These are phyloP conservation scores for Troides oblongomaculatus DNA, from an alignment of 2,888 invertebrate genomes.

Conservation along the genomic window DNA sequence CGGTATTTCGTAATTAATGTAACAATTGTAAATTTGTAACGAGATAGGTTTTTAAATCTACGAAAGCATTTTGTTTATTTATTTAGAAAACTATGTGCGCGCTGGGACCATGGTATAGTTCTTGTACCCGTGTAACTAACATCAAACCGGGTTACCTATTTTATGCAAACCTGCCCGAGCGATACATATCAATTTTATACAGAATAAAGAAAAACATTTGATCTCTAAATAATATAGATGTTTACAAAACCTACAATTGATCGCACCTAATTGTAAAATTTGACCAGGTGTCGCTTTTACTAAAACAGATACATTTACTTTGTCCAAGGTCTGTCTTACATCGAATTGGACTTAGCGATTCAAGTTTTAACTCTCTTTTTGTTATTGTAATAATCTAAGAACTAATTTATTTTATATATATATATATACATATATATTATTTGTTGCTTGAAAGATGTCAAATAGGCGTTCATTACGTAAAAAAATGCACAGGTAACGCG, in stretches of 20 bases:
- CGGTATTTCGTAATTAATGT: neutral
- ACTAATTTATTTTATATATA: constrained; percentile 30
- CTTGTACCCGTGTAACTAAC: constrained; percentile 19
- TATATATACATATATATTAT: constrained; percentile 22
- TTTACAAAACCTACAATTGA: constrained; percentile 42
- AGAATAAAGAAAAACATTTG: constrained; percentile 54
- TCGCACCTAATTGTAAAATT: constrained; percentile 41
- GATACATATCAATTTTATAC: constrained; percentile 70
- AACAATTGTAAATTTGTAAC: neutral
- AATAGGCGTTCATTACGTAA: constrained; percentile 35
- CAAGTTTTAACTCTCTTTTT: constrained; percentile 25
- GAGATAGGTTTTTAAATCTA: neutral
- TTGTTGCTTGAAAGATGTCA: constrained; percentile 15
- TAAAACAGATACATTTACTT: neutral
- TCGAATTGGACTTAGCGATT: constrained; percentile 12
- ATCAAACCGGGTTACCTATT: constrained; percentile 37
- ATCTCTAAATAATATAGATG: constrained; percentile 52
- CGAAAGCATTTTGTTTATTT: neutral
- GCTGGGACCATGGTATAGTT: neutral
- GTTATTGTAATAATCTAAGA: constrained; percentile 21
- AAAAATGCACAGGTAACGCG: constrained; percentile 61
- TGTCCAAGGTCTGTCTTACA: neutral
- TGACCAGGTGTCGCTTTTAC: constrained; percentile 29
- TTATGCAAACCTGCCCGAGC: constrained; percentile 46
- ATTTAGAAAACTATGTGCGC: neutral